These are phyloP conservation scores for Ceratosolen fusciceps DNA, from an alignment of 1,140 invertebrate genomes.

Conservation along the genomic window DNA sequence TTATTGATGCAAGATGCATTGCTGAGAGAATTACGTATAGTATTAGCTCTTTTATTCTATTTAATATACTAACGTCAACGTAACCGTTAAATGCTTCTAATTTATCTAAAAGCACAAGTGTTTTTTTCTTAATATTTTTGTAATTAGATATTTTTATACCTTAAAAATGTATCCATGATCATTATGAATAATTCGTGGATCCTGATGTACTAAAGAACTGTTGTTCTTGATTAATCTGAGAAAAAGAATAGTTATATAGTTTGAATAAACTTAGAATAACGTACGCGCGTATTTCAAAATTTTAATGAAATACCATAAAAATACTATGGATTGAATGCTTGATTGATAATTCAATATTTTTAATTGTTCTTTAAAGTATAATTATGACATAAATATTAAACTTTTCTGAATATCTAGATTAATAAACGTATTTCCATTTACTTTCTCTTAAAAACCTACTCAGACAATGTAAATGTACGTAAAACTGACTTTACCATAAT, in stretches of 20 bases:
- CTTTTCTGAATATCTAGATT: background rate
- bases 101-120: no score
- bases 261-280: background rate
- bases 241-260: background rate
- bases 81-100: no score
- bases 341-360: background rate
- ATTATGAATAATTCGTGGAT: no score
- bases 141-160: no score
- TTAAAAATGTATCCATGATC: no score
- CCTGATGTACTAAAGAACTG: background rate
- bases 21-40: no score
- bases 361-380: background rate
- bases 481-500: background rate
- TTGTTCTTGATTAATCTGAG: background rate
- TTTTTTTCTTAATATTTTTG: no score
- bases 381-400: background rate
- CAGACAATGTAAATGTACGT: background rate
- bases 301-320: background rate
- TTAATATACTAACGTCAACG: no score
- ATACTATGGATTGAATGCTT: background rate
- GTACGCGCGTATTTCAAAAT: background rate
- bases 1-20: no score
- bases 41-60: no score
- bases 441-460: background rate
- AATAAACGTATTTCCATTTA: background rate